Evolutionary conservation across 2,888 invertebrate genomes (phyloP), one percentile per base, ranked within the genome.

Genomic region (Cylloceria caligata): DNA sequence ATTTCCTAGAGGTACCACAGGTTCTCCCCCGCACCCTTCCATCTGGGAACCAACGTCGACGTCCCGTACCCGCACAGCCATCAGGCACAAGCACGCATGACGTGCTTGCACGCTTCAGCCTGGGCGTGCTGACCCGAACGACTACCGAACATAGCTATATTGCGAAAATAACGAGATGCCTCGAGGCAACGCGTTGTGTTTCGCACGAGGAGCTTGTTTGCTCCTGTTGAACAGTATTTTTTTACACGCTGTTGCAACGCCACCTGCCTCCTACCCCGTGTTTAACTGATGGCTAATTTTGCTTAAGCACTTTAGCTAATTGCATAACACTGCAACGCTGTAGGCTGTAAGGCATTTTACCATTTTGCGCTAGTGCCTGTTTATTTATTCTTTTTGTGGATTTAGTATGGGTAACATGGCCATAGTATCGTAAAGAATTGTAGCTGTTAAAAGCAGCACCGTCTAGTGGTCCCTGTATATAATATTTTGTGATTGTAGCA

Each of bases 1-100:
- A 88, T 88, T 88, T 88, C 88, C 87, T 86, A 84, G 83, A 85
- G 84, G 83, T 80, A 74, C 71, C 83, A 16, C 74, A 78, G 60
- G 45, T 47, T 62, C 60, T 65, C 65, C 65, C 47, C 45, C 62
- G 64, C 16, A 39, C 5, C 21, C 36, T 30, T 68, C 36, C 13
- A 60, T 60, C 21, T 67, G 19, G 57, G 65, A 67, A 45, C 52
- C 52, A 74, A 74, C 65, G 47, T 36, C 36, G 47, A 24, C 49
- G 62, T 49, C 16, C 62, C 64, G 16, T 34, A 77, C 47, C 9
- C 52, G 57, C 62, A 39, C 47, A 30, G 39, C 27, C 77, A 47
- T 68, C 62, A 45, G 72, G 52, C 55, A 67, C 62, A 60, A 68
- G 71, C 72, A 77, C 81, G 81, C 76, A 77, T 52, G 60, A 39